Evolutionary conservation across 92 coral and sea anemone species (phyloP), one percentile per base, ranked within the genome.

Genomic region (Heteractis magnifica): DNA sequence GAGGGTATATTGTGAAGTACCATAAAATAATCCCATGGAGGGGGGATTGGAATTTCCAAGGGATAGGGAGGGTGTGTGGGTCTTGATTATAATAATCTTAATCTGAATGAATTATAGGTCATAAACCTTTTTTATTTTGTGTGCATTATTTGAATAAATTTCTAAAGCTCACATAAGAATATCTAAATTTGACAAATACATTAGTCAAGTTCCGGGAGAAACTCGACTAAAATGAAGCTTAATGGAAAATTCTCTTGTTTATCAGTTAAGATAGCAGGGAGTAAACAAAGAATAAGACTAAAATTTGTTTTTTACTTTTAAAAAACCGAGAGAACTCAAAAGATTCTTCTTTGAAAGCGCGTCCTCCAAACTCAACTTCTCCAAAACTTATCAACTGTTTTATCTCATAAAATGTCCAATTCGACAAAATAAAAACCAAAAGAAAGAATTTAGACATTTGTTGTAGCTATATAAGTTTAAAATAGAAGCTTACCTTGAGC

Each of bases 401-500:
- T n/a, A 62, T 62, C 18, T 23, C 5, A n/a, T 62, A 8, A 14
- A 5, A 9, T 8, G 49, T 18, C 20, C 56, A 56, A 79, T 26
- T 14, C 58, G 10, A 6, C 48, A 18, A 79, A 19, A 8, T 60
- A 16, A 44, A 15, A 8, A 10, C 6, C 34, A 20, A 65, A 56
- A 55, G 0, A 56, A 13, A 8, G 48, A 34, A 55, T 5, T n/a
- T 10, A 6, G 20, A 48, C 13, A 56, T 41, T 10, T 60, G 10
- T 44, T 21, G 10, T 26, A 79, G 48, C 70, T 6, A 49, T 58
- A 12, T 21, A 4, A n/a, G 18, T 65, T 26, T 34, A 26, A 56
- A 12, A 79, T 10, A 56, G 1, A 34, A 50, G 23, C 83, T 80
- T 80, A 80, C 83, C 76, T 80, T 80, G 3, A n/a, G 83, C 10